Evolutionary conservation across 1,140 invertebrate species (phyloP).

Genomic region (Agrypnia vestita): DNA sequence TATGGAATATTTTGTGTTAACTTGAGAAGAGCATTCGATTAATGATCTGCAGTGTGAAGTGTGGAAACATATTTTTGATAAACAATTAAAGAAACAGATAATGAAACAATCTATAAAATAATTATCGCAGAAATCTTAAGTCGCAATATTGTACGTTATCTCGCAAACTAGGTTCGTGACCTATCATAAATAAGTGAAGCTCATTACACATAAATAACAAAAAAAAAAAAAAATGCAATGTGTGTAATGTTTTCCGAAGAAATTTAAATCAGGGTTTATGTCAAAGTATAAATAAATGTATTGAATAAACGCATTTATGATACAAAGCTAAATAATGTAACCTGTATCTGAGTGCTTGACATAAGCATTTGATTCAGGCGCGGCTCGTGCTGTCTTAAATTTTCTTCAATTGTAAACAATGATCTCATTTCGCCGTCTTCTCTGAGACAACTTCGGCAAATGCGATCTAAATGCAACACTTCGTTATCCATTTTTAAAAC

Average conservation of each 20-base stretch:
- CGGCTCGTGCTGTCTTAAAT: slow-evolving; percentile 55
- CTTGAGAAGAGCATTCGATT: too few species aligned
- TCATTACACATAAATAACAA: neutral
- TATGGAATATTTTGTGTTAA: too few species aligned
- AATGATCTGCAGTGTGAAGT: too few species aligned
- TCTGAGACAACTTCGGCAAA: slow-evolving; percentile 67
- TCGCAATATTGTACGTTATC: too few species aligned
- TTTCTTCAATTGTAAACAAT: slow-evolving; percentile 62
- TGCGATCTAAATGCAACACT: slow-evolving; percentile 63
- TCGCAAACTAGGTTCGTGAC: neutral
- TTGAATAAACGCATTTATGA: neutral
- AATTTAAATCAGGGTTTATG: too few species aligned
- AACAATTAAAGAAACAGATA: too few species aligned
- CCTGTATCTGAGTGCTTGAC: slow-evolving; percentile 67
- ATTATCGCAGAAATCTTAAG: too few species aligned
- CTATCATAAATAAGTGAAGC: neutral
- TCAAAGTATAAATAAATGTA: neutral
- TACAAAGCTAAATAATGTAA: slow-evolving; percentile 56
- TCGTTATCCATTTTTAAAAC: slow-evolving; percentile 38
- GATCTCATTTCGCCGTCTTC: slow-evolving; percentile 68
- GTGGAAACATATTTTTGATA: too few species aligned
- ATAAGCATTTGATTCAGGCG: slow-evolving; percentile 70
- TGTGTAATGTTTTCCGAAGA: too few species aligned
- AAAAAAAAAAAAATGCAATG: neutral
- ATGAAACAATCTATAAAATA: too few species aligned